phyloP scores from a whole-genome alignment of 2,888 invertebrate genomes.

The Pollenia griseotomentosa region DNA sequence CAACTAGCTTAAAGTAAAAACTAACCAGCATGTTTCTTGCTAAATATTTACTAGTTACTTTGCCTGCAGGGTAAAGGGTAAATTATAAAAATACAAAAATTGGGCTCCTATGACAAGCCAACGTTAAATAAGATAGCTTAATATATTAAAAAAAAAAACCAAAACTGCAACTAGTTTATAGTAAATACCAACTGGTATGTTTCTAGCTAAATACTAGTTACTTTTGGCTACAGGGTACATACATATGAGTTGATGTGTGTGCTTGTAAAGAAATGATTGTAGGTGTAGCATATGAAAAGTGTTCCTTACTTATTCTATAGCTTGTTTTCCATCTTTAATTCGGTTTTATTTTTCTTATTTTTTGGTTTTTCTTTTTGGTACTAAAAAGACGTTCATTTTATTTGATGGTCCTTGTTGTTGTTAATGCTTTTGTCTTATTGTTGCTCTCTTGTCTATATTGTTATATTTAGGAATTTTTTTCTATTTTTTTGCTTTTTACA shows the following conservation, averaged over 20 bases:
- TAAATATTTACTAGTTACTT: no score
- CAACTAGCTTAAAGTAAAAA: no score
- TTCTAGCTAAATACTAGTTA: no score
- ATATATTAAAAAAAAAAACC: no score
- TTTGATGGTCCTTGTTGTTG: conserved; percentile 10
- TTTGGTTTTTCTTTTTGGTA: conserved; percentile 23
- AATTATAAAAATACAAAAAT: no score
- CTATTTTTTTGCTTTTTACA: conserved; percentile 29
- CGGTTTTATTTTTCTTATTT: not conserved
- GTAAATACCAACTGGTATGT: no score
- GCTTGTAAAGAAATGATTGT: not conserved
- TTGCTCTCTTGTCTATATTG: conserved; percentile 43
- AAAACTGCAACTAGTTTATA: no score
- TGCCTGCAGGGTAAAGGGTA: no score
- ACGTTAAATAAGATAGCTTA: no score
- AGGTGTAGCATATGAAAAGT: conserved; percentile 35
- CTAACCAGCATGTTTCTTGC: no score
- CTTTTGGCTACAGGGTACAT: no score
- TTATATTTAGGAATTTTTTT: conserved; percentile 2
- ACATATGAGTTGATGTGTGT: not conserved
- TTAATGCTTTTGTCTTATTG: conserved; percentile 10
- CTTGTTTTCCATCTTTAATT: conserved; percentile 1
- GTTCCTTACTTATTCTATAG: conserved; percentile 44
- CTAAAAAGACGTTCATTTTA: conserved; percentile 36
- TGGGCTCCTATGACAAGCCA: no score